Base-by-base conservation (phyloP, 2,113 vertebrate genomes). In the Pitta sordida region DNA sequence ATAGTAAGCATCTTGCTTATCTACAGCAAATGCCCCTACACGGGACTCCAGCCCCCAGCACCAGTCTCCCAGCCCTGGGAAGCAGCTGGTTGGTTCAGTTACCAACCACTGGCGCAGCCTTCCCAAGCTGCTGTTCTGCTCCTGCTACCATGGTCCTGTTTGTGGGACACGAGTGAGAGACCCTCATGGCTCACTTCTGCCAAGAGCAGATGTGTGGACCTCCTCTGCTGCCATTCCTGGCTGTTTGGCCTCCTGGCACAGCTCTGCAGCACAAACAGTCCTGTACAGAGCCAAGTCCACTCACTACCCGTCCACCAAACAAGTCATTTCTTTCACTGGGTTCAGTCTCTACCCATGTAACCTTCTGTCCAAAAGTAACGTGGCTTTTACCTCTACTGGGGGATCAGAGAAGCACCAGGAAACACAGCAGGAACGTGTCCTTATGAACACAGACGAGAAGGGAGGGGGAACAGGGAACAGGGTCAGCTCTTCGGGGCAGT, bases 71-170 rank as follows among this genome's bases (percentile, higher is more conserved):
- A 51, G 39, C 18, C 68, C 41, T 1, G 36, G 24, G 34, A n/a
- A 36, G 67, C 17, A 86, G 63, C 68, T 52, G 53, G 59, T 53
- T 21, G 75, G 36, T 39, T 39, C 83, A 27, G n/a, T 7, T 20
- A 29, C 55, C 63, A 48, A 1, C 2, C 36, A 60, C 2, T 2
- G 3, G 55, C 3, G 52, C 15, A 13, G 22, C 16, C 26, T 49
- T 29, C 34, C 30, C 37, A 21, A 29, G 39, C 56, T 74, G 76
- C 92, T 67, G 91, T 76, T 70, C 88, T 64, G 41, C 79, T 83
- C 32, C 83, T 34, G 71, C 37, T 1, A 13, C 51, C 36, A 2
- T 0, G 0, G 19, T 15, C 0, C 2, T 17, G 3, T 14, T 0
- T 5, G 1, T 27, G 41, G 43, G 27, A 55, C 53, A 48, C 0